Evolutionary conservation across 2,113 vertebrate genomes (phyloP).

Genomic region (Paramisgurnus dabryanus): DNA sequence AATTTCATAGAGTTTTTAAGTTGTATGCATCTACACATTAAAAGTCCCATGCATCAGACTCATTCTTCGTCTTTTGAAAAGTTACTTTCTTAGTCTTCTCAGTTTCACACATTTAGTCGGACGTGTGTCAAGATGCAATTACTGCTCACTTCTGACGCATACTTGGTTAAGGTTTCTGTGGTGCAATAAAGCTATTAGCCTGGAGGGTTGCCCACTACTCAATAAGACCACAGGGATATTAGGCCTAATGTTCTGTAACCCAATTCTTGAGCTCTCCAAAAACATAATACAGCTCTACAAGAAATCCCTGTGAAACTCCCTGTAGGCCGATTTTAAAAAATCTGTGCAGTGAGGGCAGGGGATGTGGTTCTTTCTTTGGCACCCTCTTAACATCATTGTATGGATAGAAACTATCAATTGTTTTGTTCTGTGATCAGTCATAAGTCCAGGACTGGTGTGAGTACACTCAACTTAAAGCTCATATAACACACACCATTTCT

Average conservation of each 20-base stretch:
- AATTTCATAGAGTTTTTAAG: too few species aligned
- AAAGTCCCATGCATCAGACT: background rate
- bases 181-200: slow-evolving; percentile 46
- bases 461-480: too few species aligned
- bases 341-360: background rate
- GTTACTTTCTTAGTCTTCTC: slow-evolving; percentile 13
- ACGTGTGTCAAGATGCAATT: slow-evolving; percentile 33
- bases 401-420: slow-evolving; percentile 3
- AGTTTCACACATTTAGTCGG: background rate
- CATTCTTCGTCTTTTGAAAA: background rate
- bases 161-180: slow-evolving; percentile 45
- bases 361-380: slow-evolving; percentile 1
- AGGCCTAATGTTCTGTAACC: slow-evolving; percentile 46
- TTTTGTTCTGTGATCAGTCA: background rate
- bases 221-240: slow-evolving; percentile 46
- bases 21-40: background rate
- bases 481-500: too few species aligned
- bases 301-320: slow-evolving; percentile 35
- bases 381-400: background rate
- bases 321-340: slow-evolving; percentile 29
- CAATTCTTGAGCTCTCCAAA: slow-evolving; percentile 36
- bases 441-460: background rate
- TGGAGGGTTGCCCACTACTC: slow-evolving; percentile 35
- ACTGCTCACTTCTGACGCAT: slow-evolving; percentile 16
- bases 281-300: slow-evolving; percentile 21